Conservation (phyloP, 1,140 invertebrate species). For the Heliothis virescens region DNA sequence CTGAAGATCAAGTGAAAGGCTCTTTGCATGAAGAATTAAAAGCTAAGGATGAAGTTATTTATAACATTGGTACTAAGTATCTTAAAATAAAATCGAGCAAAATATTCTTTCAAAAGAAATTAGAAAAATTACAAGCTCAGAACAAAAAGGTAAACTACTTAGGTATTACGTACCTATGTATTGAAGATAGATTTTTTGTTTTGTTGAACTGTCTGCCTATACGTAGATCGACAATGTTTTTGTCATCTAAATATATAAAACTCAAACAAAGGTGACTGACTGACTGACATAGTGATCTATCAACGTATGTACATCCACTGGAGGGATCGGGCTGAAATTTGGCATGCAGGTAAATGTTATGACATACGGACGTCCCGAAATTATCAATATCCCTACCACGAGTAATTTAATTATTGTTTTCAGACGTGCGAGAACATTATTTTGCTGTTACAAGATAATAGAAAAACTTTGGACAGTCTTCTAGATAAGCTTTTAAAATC, state of each 20-base stretch:
- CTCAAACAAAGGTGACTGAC: too few relatives aligned
- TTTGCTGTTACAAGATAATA: constrained; percentile 57
- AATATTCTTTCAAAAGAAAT: constrained; percentile 52
- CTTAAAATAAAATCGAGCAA: constrained; percentile 61
- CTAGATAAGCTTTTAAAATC: constrained; percentile 53
- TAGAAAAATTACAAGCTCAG: constrained; percentile 52
- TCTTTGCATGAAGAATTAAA: constrained; percentile 55
- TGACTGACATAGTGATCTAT: too few relatives aligned
- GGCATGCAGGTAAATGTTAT: too few relatives aligned
- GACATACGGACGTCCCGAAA: too few relatives aligned
- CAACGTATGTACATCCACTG: too few relatives aligned
- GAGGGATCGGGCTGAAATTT: too few relatives aligned
- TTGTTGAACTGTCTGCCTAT: too few relatives aligned
- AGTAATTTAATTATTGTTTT: constrained; percentile 37
- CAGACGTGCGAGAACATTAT: constrained; percentile 59
- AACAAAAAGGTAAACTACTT: constrained; percentile 49
- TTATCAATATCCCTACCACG: too few relatives aligned
- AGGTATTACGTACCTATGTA: too few relatives aligned
- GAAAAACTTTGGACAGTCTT: constrained; percentile 51
- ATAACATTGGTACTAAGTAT: constrained; percentile 61
- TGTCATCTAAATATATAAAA: too few relatives aligned
- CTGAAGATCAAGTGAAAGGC: constrained; percentile 46
- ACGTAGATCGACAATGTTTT: too few relatives aligned
- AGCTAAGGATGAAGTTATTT: constrained; percentile 63
- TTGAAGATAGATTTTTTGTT: too few relatives aligned